These are phyloP conservation scores for Keiferia lycopersicella DNA, from an alignment of 2,888 invertebrate genomes.

Conservation along the genomic window DNA sequence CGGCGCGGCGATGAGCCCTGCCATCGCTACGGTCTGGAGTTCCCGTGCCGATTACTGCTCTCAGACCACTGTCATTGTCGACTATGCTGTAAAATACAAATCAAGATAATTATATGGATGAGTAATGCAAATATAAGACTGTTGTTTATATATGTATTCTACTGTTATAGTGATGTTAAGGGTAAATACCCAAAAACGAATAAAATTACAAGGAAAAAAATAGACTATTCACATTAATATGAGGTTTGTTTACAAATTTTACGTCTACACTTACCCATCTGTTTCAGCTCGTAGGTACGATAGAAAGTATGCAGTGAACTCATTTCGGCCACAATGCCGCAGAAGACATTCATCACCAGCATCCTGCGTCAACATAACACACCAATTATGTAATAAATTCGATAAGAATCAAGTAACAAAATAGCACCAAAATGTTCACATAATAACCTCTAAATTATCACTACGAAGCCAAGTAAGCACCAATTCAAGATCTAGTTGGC, in stretches of 20 bases:
- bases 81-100: constrained; percentile 13
- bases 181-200: neutral
- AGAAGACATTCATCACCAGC: constrained; percentile 63
- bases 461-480: constrained; percentile 73
- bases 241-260: constrained; percentile 13
- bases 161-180: no score
- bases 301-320: constrained; percentile 82
- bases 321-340: constrained; percentile 65
- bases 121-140: no score
- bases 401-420: constrained; percentile 25
- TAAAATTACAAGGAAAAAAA: neutral
- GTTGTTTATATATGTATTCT: neutral
- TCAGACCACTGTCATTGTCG: constrained; percentile 1
- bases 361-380: constrained; percentile 53
- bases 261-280: constrained; percentile 60
- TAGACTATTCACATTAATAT: neutral
- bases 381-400: constrained; percentile 13
- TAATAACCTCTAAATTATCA: constrained; percentile 63
- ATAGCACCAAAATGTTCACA: constrained; percentile 40
- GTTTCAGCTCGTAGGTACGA: constrained; percentile 80
- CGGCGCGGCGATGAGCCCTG: constrained; percentile 32
- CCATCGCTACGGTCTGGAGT: constrained; percentile 46
- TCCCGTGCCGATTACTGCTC: neutral
- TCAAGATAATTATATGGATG: no score
- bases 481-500: constrained; percentile 60